Conservation (phyloP, 2,797 vertebrate genomes). For the Aphelocoma californica region DNA sequence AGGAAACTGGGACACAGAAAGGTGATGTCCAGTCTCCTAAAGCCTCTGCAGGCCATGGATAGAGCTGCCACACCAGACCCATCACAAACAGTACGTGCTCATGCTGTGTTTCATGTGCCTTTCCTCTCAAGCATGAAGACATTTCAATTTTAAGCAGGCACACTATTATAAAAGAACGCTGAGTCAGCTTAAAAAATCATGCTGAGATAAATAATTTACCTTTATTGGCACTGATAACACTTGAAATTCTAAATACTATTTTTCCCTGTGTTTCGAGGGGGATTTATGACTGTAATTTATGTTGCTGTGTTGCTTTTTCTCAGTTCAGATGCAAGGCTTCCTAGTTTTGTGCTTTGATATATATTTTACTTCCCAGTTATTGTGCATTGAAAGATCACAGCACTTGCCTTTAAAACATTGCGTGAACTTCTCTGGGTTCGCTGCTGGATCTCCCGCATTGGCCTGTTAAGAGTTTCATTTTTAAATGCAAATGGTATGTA, state of each 20-base stretch:
- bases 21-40: not conserved
- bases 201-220: conserved; percentile 31
- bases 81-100: not conserved
- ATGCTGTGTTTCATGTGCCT: not conserved
- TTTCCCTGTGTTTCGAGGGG: not conserved
- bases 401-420: not conserved
- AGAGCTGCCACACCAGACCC: not conserved
- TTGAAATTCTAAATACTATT: conserved; percentile 4
- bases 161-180: not conserved
- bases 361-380: not conserved
- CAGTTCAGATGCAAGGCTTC: not conserved
- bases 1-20: not conserved
- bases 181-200: conserved; percentile 15
- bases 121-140: not conserved
- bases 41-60: not conserved
- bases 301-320: not conserved
- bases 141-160: conserved; percentile 14
- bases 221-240: conserved; percentile 6
- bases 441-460: not conserved
- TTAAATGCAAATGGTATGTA: not conserved
- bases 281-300: not conserved
- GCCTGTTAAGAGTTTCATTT: not conserved
- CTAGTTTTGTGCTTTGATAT: not conserved
- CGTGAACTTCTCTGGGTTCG: not conserved
- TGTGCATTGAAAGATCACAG: not conserved